Conservation (phyloP, 2,888 invertebrate genomes). For the Yponomeuta evonymella region DNA sequence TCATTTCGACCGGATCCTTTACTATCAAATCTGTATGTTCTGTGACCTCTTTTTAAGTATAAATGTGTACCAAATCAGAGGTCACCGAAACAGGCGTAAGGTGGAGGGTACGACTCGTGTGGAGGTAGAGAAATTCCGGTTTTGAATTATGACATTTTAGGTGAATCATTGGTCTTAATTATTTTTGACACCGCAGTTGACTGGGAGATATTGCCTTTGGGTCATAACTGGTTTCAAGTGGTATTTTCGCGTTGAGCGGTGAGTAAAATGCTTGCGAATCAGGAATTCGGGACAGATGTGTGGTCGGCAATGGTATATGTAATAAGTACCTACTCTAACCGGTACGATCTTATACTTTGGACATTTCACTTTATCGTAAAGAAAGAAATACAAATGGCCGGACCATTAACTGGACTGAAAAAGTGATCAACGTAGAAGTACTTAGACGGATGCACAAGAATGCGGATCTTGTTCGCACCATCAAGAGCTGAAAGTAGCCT, state of each 20-base stretch:
- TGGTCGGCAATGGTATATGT: too few species aligned
- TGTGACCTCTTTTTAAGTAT: background rate
- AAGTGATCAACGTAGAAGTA: too few species aligned
- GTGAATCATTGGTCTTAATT: constrained; percentile 3
- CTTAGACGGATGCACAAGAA: too few species aligned
- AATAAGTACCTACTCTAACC: too few species aligned
- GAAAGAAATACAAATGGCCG: too few species aligned
- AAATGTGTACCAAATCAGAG: background rate
- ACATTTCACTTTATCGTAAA: too few species aligned
- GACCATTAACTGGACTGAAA: too few species aligned
- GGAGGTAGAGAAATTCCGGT: constrained; percentile 1
- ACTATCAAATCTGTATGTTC: background rate
- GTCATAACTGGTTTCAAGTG: background rate
- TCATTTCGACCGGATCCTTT: constrained; percentile 30
- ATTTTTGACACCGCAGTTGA: background rate
- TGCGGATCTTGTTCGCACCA: too few species aligned
- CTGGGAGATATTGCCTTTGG: background rate
- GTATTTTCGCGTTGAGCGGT: background rate
- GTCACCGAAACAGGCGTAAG: background rate
- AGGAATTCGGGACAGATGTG: too few species aligned
- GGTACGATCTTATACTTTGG: too few species aligned
- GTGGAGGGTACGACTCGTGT: background rate
- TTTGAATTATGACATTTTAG: background rate
- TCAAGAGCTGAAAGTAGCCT: too few species aligned
- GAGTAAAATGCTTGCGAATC: background rate